Conservation (phyloP, 1,140 invertebrate species). For the Anadara kagoshimensis region DNA sequence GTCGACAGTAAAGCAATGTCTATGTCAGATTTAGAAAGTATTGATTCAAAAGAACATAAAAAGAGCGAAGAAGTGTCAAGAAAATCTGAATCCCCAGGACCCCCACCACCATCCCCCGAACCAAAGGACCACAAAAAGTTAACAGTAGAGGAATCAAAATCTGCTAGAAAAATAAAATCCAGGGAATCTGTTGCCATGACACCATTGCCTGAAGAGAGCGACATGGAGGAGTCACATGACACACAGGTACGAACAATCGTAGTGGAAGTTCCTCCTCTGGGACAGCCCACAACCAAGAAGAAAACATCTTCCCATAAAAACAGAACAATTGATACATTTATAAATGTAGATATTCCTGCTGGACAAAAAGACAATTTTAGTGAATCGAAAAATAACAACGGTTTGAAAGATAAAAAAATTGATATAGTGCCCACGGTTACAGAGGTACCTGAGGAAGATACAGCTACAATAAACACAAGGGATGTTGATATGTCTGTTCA, state of each 20-base stretch:
- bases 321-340: conserved; percentile 49
- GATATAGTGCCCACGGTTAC: conserved; percentile 3
- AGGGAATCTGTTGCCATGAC: conserved; percentile 48
- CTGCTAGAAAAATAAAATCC: conserved; percentile 37
- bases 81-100: conserved; percentile 55
- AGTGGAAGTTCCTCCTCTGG: conserved; percentile 36
- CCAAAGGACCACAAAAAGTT: conserved; percentile 37
- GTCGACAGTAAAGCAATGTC: conserved; percentile 10
- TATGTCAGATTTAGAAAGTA: conserved; percentile 37
- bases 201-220: conserved; percentile 52
- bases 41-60: conserved; percentile 31
- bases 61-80: conserved; percentile 6
- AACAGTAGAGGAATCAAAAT: conserved; percentile 6
- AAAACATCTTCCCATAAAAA: conserved; percentile 10
- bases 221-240: conserved; percentile 33
- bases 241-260: conserved; percentile 29
- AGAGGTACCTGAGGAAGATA: conserved; percentile 9
- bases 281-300: conserved; percentile 20
- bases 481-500: conserved; percentile 35
- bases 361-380: not conserved
- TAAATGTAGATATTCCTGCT: conserved; percentile 55
- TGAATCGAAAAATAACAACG: not conserved
- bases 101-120: conserved; percentile 63
- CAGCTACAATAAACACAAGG: conserved; percentile 29
- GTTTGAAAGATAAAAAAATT: not conserved